Percentiles rank a stretch among this genome's conserved stretches.
phyloP scores from a whole-genome alignment of 2,797 vertebrate species.

The Potorous gilbertii region DNA sequence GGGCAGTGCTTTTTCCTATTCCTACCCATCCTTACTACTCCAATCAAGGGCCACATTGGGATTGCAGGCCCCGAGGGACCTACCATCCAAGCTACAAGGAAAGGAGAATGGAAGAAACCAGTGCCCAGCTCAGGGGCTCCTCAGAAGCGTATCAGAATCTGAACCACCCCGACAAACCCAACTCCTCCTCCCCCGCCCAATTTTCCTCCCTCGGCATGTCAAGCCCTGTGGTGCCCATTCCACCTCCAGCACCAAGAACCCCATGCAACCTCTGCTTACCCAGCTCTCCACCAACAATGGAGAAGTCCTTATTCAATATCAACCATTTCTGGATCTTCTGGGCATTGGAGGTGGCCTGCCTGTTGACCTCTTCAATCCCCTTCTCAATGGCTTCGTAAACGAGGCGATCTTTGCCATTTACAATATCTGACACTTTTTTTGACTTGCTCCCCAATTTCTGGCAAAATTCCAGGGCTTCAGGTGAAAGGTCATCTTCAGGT shows the following conservation, averaged over 20 bases:
- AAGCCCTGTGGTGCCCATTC: background rate
- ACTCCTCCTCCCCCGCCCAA: background rate
- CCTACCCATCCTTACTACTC: background rate
- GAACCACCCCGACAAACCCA: rapidly evolving
- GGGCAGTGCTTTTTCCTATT: background rate
- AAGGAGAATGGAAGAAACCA: background rate
- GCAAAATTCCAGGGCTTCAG: constrained; percentile 88
- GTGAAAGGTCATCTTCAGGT: constrained; percentile 88
- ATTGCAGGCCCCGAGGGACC: background rate
- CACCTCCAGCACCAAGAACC: background rate
- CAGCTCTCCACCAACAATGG: constrained; percentile 90
- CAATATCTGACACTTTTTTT: constrained; percentile 87
- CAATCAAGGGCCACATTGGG: background rate
- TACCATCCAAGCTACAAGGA: background rate
- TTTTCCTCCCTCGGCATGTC: background rate
- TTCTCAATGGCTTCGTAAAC: constrained; percentile 90
- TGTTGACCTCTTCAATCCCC: constrained; percentile 89
- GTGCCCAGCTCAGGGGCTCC: background rate
- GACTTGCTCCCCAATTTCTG: constrained; percentile 89
- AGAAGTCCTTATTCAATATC: constrained; percentile 92
- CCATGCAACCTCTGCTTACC: constrained; percentile 84
- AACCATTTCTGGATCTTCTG: constrained; percentile 95
- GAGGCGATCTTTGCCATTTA: constrained; percentile 83
- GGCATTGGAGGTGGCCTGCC: constrained; percentile 88
- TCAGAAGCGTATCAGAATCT: background rate